A percentile compares a stretch with the other conserved stretches of the same genome.
Evolutionary conservation across 2,888 invertebrate genomes (phyloP).

Genomic region (Drosophila mettleri): DNA sequence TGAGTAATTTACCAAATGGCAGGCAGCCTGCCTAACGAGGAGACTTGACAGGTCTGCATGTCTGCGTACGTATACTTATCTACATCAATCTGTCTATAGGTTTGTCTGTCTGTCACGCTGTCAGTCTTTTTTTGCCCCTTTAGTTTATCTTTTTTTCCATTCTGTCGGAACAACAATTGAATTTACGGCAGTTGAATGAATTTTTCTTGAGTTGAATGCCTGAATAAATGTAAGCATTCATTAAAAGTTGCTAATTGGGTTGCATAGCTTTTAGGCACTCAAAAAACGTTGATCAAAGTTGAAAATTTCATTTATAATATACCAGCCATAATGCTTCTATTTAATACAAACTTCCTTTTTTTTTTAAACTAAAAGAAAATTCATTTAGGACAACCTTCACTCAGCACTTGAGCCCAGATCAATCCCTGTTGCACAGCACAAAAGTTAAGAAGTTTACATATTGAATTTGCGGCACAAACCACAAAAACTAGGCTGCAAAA

Average conservation of each 20-base stretch:
- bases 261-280: neutral
- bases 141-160: neutral
- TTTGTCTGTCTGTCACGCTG: conserved; percentile 13
- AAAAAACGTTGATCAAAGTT: conserved; percentile 3
- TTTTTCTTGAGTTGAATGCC: neutral
- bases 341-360: neutral
- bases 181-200: conserved; percentile 28
- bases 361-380: neutral
- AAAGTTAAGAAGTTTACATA: conserved; percentile 1
- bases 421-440: too few relatives aligned
- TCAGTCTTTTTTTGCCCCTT: conserved; percentile 22
- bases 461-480: conserved; percentile 5
- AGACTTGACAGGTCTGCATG: conserved; percentile 39
- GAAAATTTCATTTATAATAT: neutral
- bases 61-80: conserved; percentile 18
- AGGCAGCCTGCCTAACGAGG: conserved; percentile 53
- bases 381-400: neutral
- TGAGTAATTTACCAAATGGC: conserved; percentile 59
- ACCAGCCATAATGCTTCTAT: neutral
- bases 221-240: neutral
- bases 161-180: conserved; percentile 48
- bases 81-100: conserved; percentile 15
- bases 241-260: conserved; percentile 4
- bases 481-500: neutral
- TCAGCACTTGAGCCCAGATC: neutral